A percentile compares a stretch with the other conserved stretches of the same genome.
Conservation (phyloP, 2,797 vertebrate species). For the Phoebastria nigripes region DNA sequence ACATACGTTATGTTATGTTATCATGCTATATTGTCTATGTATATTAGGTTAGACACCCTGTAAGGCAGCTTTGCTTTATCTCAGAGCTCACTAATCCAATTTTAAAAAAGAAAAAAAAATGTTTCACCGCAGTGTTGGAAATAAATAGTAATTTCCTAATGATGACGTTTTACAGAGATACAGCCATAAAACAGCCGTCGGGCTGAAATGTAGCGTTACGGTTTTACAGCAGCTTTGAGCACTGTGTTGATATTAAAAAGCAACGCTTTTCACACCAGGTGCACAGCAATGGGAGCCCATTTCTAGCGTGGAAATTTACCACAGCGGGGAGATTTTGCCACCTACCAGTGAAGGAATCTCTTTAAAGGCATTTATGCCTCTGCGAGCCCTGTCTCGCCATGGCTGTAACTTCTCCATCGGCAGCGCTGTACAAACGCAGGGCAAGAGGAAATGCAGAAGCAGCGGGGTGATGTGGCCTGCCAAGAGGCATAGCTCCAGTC, state of each 20-base stretch:
- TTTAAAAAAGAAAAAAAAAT: background rate
- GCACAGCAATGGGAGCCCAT: accelerated
- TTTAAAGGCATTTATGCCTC: background rate
- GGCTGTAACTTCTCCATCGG: accelerated
- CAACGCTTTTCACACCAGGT: accelerated
- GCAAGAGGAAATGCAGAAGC: background rate
- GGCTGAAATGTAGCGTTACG: no score
- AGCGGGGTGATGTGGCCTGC: no score
- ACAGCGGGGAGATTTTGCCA: accelerated
- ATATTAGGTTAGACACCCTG: no score
- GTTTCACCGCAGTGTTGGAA: accelerated
- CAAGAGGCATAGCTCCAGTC: background rate
- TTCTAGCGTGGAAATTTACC: accelerated
- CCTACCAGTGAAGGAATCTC: background rate
- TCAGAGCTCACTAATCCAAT: background rate
- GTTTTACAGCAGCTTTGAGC: background rate
- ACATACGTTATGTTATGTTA: no score
- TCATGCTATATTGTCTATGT: accelerated
- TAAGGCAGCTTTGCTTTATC: background rate
- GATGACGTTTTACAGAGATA: accelerated
- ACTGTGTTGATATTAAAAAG: accelerated
- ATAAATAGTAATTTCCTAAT: background rate
- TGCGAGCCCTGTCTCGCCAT: accelerated
- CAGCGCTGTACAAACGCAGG: background rate
- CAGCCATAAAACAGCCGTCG: background rate